phyloP scores from a whole-genome alignment of 2,888 invertebrate species.

The Portevinia maculata region DNA sequence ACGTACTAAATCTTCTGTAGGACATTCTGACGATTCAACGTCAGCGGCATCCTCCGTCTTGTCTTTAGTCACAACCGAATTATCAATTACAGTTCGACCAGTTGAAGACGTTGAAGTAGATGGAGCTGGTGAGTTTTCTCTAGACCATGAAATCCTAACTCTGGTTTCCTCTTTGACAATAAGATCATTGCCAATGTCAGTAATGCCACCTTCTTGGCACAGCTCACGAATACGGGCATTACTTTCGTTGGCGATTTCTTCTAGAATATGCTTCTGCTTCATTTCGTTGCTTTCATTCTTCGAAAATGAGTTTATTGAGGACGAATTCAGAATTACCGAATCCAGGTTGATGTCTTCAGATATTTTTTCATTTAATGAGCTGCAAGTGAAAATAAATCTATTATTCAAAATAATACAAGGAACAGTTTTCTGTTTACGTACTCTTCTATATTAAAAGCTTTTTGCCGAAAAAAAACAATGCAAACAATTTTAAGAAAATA shows the following conservation, averaged over 20 bases:
- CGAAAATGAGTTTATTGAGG: slow-evolving; percentile 43
- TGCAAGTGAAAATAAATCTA: slow-evolving; percentile 63
- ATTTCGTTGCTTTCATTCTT: slow-evolving; percentile 68
- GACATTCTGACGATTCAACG: slow-evolving; percentile 74
- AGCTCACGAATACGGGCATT: slow-evolving; percentile 52
- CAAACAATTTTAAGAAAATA: slow-evolving; percentile 26
- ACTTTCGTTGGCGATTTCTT: slow-evolving; percentile 42
- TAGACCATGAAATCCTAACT: slow-evolving; percentile 81
- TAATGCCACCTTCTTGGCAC: slow-evolving; percentile 59
- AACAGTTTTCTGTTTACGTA: background rate
- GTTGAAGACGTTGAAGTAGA: slow-evolving; percentile 68
- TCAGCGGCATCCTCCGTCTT: background rate
- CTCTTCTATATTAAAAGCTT: background rate
- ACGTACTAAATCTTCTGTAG: slow-evolving; percentile 78
- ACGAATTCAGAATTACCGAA: slow-evolving; percentile 66
- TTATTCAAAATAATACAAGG: background rate
- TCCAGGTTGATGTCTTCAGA: slow-evolving; percentile 77
- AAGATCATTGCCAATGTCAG: slow-evolving; percentile 77
- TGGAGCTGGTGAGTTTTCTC: slow-evolving; percentile 81
- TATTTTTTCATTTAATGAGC: slow-evolving; percentile 80
- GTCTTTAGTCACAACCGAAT: background rate
- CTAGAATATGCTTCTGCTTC: slow-evolving; percentile 65
- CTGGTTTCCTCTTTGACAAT: slow-evolving; percentile 81
- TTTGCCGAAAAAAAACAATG: slow-evolving; percentile 23
- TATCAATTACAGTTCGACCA: slow-evolving; percentile 52